Percentiles rank a stretch among this genome's conserved stretches.
These are phyloP conservation scores for Drosophila demipolita DNA, from an alignment of 2,888 invertebrate species.

Conservation along the genomic window DNA sequence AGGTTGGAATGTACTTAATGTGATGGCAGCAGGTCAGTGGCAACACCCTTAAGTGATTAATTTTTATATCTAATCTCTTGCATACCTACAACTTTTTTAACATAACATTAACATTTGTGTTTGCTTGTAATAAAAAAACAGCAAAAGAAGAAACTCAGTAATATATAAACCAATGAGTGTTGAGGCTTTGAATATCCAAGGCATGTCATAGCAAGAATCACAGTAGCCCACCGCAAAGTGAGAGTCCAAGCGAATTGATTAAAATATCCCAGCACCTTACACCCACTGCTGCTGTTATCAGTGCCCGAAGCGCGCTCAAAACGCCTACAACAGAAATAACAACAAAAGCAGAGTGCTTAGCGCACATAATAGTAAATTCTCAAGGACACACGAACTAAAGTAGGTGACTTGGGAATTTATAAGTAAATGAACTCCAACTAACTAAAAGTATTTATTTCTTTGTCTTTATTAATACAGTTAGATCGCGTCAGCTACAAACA, in stretches of 20 bases:
- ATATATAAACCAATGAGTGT: constrained; percentile 32
- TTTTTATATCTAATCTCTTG: neutral
- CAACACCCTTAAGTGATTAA: constrained; percentile 4
- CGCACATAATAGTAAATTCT: constrained; percentile 42
- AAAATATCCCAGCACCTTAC: constrained; percentile 33
- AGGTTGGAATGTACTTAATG: constrained; percentile 8
- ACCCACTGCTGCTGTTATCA: constrained; percentile 66
- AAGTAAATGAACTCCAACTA: constrained; percentile 38
- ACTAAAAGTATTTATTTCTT: constrained; percentile 24
- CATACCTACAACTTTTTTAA: constrained; percentile 23
- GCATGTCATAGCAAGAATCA: neutral
- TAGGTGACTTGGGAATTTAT: constrained; percentile 39
- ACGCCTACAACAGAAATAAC: constrained; percentile 43
- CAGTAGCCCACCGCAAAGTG: constrained; percentile 16
- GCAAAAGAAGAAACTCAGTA: constrained; percentile 17
- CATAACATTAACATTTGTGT: constrained; percentile 48
- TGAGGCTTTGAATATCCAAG: neutral
- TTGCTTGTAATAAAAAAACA: constrained; percentile 29
- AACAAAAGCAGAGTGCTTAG: constrained; percentile 27
- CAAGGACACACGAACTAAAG: constrained; percentile 58
- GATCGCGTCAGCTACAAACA: constrained; percentile 13
- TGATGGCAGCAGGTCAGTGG: constrained; percentile 36
- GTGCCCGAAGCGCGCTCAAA: constrained; percentile 65
- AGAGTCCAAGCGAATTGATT: constrained; percentile 39
- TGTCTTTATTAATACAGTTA: constrained; percentile 37